phyloP scores from a whole-genome alignment of 2,113 vertebrate species.

The Laterallus jamaicensis region DNA sequence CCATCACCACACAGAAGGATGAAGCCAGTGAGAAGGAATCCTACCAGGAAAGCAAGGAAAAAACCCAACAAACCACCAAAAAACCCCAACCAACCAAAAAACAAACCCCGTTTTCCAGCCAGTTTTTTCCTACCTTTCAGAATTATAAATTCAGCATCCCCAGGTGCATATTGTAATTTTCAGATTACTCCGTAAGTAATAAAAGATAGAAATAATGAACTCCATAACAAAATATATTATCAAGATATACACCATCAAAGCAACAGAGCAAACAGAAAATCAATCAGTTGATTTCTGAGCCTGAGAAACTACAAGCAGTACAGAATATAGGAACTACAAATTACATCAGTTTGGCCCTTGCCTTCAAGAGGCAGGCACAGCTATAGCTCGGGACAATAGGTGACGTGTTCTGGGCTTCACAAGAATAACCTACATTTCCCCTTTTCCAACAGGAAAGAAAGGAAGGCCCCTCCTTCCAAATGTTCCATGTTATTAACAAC shows the following conservation, averaged over 20 bases:
- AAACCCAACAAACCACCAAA: background rate
- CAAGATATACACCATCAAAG: constrained; percentile 26
- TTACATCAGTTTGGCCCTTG: constrained; percentile 7
- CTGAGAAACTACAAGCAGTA: constrained; percentile 8
- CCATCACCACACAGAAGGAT: background rate
- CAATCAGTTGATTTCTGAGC: constrained; percentile 34
- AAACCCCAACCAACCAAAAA: background rate
- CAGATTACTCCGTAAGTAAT: constrained; percentile 3
- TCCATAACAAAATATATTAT: constrained; percentile 35
- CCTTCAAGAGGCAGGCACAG: background rate
- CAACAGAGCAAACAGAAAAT: constrained; percentile 9
- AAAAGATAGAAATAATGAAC: constrained; percentile 48
- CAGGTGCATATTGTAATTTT: constrained; percentile 15
- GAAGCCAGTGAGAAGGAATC: background rate
- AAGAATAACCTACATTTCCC: background rate
- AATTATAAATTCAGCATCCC: constrained; percentile 14
- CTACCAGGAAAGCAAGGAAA: background rate
- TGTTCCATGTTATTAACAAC: background rate
- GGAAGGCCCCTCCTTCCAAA: background rate
- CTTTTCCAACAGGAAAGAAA: background rate
- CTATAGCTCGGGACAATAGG: background rate
- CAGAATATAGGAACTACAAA: background rate
- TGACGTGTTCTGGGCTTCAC: background rate
- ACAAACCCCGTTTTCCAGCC: background rate
- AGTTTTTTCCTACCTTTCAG: background rate